phyloP scores from a whole-genome alignment of 1,140 invertebrate genomes.

The Orchesella cincta region DNA sequence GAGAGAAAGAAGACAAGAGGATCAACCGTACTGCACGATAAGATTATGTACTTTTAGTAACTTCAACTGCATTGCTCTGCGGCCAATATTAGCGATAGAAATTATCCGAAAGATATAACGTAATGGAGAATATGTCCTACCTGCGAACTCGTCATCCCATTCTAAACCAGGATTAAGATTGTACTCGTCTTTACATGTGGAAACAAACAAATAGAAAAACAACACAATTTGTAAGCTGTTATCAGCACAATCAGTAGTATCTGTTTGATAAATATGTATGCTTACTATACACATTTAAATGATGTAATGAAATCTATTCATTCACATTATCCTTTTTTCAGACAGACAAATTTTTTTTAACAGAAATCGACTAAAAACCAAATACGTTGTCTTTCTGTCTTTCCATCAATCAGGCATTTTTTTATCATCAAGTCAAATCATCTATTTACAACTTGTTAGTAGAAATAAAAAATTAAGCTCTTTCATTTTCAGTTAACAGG shows the following conservation, averaged over 20 bases:
- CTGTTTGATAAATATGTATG: slow-evolving; percentile 41
- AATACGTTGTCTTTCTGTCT: background rate
- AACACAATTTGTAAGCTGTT: slow-evolving; percentile 51
- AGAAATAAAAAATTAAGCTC: too few relatives aligned
- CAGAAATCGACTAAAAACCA: background rate
- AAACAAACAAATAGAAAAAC: slow-evolving; percentile 73
- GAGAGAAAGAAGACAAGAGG: too few relatives aligned
- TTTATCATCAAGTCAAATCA: too few relatives aligned
- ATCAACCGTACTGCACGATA: too few relatives aligned
- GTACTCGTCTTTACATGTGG: slow-evolving; percentile 88
- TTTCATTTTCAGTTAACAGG: too few relatives aligned
- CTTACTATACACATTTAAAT: slow-evolving; percentile 26
- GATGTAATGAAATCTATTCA: slow-evolving; percentile 50
- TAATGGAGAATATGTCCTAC: slow-evolving; percentile 68
- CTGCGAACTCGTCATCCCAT: slow-evolving; percentile 99
- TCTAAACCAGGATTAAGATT: slow-evolving; percentile 99
- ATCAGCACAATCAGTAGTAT: slow-evolving; percentile 2
- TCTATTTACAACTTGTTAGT: too few relatives aligned
- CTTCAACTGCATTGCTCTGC: slow-evolving; percentile 12
- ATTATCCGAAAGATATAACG: slow-evolving; percentile 5
- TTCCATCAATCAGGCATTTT: too few relatives aligned
- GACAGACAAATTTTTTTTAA: too few relatives aligned
- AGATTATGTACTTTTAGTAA: too few relatives aligned
- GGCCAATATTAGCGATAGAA: background rate
- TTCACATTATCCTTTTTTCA: background rate